Evolutionary conservation across 2,113 vertebrate species (phyloP).

Genomic region (Raja brachyura): DNA sequence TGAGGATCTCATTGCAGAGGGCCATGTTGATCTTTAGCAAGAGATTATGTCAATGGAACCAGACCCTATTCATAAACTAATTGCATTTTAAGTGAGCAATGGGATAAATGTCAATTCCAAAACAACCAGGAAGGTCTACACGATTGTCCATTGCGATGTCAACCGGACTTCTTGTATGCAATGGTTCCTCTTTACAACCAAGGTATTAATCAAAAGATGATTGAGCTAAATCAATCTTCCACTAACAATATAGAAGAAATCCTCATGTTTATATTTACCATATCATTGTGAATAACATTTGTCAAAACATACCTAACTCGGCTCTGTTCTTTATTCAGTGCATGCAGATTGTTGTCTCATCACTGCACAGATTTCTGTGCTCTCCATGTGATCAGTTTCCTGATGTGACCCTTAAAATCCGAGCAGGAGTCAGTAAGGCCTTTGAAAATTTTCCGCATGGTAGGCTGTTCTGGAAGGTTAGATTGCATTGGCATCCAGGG

Average conservation of each 20-base stretch:
- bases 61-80: neutral
- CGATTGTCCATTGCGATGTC: neutral
- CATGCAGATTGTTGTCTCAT: neutral
- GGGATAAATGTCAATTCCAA: neutral
- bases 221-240: neutral
- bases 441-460: too few relatives aligned
- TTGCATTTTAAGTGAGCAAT: neutral
- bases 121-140: neutral
- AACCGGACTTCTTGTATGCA: neutral
- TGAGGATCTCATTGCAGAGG: too few relatives aligned
- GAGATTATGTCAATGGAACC: too few relatives aligned
- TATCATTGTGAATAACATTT: neutral
- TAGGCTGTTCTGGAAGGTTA: too few relatives aligned
- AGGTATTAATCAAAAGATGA: neutral
- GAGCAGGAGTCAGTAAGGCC: too few relatives aligned
- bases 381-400: neutral
- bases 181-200: neutral
- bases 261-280: conserved; percentile 10
- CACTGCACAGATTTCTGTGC: neutral
- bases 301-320: neutral
- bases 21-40: too few relatives aligned
- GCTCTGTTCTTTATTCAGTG: neutral
- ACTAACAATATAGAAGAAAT: neutral
- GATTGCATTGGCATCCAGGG: too few relatives aligned
- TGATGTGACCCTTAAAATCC: neutral